These are phyloP conservation scores for Meriones psammophilus DNA, from an alignment of 2,797 vertebrate genomes.

Conservation along the genomic window DNA sequence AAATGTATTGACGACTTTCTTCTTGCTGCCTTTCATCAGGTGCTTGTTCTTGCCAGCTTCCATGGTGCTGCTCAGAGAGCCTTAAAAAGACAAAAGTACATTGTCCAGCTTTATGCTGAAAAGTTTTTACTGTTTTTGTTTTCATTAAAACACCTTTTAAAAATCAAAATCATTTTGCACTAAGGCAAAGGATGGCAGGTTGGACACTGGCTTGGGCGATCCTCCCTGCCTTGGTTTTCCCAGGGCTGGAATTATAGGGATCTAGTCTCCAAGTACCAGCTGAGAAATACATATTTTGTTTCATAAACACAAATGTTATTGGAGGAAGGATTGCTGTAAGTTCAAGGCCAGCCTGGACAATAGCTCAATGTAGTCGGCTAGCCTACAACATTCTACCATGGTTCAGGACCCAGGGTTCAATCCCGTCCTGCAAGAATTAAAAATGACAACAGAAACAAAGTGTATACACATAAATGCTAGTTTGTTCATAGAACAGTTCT, in stretches of 20 bases:
- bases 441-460: not conserved
- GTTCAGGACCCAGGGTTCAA: not conserved
- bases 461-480: not conserved
- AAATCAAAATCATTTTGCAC: not conserved
- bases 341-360: not conserved
- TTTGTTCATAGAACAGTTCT: slow-evolving; percentile 35
- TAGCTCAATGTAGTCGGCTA: not conserved
- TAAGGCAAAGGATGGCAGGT: not conserved
- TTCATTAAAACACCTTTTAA: not conserved
- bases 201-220: not conserved
- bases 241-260: not conserved
- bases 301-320: slow-evolving; percentile 15
- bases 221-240: not conserved
- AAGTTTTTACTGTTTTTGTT: not conserved
- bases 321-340: not conserved
- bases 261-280: not conserved
- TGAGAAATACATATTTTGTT: slow-evolving; percentile 31
- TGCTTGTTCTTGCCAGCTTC: not conserved
- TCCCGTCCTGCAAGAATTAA: not conserved
- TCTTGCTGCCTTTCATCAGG: not conserved
- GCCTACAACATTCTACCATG: not conserved
- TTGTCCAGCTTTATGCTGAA: not conserved
- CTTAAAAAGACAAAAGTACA: not conserved
- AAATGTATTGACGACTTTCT: not conserved
- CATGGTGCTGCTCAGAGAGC: not conserved